Evolutionary conservation across 2,113 vertebrate species (phyloP), one percentile per base, ranked within the genome.

Genomic region (Proteles cristata): DNA sequence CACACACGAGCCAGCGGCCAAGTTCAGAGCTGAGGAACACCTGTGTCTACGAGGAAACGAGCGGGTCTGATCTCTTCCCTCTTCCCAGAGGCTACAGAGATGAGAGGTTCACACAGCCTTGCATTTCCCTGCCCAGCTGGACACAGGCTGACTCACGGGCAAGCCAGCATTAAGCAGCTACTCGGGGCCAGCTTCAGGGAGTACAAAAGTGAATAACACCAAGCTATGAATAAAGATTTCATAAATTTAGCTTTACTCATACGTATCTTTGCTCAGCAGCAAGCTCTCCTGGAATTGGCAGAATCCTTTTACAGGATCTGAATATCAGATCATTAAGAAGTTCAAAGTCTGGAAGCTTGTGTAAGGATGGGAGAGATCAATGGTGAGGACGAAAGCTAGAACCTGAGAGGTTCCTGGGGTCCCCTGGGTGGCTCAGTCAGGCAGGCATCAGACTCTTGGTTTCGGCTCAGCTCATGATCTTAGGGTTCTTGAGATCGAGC

Each of bases 181-280:
- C 80, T 86, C 69, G 45, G 88, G 14, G 21, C 21, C 76, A 81
- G 58, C 50, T 45, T 89, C 35, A 17, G 4, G 39, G 50, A 96
- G 77, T 66, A 82, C 50, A 76, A 93, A 96, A 84, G 69, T 93
- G 80, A 92, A 86, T 65, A 87, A 63, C 50, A 94, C 4, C 33
- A 69, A 81, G 35, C 43, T 79, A 43, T 95, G 23, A 96, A 66
- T 85, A 94, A 80, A 93, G 43, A 88, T 26, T 21, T 94, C 23
- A 94, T 94, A 33, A 86, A 94, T n/a, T 74, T 85, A 94, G 58
- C 86, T 94, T 95, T 77, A 73, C n/a, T 82, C 81, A 66, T 83
- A 71, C 43, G 73, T 90, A 82, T 86, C 63, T 80, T 79, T 80
- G 43, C 35, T 95, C 33, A 83, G 35, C 45, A 35, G 79, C 23